Evolutionary conservation across 2,888 invertebrate genomes (phyloP).

Genomic region (Coenonympha arcania): DNA sequence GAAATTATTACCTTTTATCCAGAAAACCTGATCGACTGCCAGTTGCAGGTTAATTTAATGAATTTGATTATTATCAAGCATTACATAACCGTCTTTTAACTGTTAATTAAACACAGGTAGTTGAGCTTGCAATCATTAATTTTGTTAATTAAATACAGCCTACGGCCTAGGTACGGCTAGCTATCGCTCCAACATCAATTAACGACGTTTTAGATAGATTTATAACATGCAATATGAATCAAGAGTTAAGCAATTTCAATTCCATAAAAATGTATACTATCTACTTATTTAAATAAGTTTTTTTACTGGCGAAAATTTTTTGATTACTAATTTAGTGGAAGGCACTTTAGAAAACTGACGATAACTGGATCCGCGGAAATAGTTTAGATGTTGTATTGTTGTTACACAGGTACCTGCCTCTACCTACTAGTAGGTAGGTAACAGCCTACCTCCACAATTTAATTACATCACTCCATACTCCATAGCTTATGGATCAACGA

Average conservation of each 20-base stretch:
- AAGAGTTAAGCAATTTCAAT: not conserved
- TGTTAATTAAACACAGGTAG: not conserved
- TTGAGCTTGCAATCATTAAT: not conserved
- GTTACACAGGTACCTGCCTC: too few relatives aligned
- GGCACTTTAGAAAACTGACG: too few relatives aligned
- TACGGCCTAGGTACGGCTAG: not conserved
- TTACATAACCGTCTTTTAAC: conserved; percentile 6
- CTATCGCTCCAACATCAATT: not conserved
- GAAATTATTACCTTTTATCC: not conserved
- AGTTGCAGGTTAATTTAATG: conserved; percentile 1
- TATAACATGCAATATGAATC: not conserved
- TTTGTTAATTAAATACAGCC: not conserved
- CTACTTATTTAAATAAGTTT: too few relatives aligned
- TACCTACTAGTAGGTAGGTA: too few relatives aligned
- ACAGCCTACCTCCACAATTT: too few relatives aligned
- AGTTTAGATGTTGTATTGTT: too few relatives aligned
- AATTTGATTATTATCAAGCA: conserved; percentile 7
- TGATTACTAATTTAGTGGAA: too few relatives aligned
- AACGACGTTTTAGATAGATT: not conserved
- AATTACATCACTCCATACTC: too few relatives aligned
- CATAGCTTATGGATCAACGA: too few relatives aligned
- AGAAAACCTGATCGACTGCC: not conserved
- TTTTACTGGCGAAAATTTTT: too few relatives aligned
- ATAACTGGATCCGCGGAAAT: too few relatives aligned
- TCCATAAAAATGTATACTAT: not conserved